Conservation (phyloP, 2,888 invertebrate genomes). For the Folsomia manolachei region DNA sequence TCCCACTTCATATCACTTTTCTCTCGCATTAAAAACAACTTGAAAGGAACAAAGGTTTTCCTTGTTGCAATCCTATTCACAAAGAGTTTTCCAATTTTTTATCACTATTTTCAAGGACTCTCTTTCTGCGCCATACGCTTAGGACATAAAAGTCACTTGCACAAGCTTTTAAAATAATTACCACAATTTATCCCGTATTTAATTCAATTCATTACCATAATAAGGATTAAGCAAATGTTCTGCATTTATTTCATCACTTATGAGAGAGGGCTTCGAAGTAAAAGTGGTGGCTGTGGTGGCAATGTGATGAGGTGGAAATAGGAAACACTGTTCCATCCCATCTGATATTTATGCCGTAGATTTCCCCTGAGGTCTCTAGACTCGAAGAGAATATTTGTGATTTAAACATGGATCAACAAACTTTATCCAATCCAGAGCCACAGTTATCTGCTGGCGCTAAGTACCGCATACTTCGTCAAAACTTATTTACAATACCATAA, state of each 20-base stretch:
- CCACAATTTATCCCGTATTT: neutral
- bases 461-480: too few relatives aligned
- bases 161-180: too few relatives aligned
- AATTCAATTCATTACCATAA: slow-evolving; percentile 1
- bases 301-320: neutral
- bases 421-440: too few relatives aligned
- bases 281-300: neutral
- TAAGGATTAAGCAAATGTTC: slow-evolving; percentile 4
- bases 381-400: neutral
- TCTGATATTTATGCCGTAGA: neutral
- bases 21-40: too few relatives aligned
- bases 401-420: neutral
- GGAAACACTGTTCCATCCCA: neutral
- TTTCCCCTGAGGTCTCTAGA: neutral
- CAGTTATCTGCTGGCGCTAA: too few relatives aligned
- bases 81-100: too few relatives aligned
- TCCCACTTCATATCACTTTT: too few relatives aligned
- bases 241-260: neutral
- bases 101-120: neutral
- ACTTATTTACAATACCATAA: too few relatives aligned
- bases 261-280: neutral
- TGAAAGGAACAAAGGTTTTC: too few relatives aligned
- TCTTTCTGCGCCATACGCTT: too few relatives aligned
- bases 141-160: too few relatives aligned
- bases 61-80: too few relatives aligned